phyloP scores from a whole-genome alignment of 2,888 invertebrate genomes.

The Parnassius orleans region DNA sequence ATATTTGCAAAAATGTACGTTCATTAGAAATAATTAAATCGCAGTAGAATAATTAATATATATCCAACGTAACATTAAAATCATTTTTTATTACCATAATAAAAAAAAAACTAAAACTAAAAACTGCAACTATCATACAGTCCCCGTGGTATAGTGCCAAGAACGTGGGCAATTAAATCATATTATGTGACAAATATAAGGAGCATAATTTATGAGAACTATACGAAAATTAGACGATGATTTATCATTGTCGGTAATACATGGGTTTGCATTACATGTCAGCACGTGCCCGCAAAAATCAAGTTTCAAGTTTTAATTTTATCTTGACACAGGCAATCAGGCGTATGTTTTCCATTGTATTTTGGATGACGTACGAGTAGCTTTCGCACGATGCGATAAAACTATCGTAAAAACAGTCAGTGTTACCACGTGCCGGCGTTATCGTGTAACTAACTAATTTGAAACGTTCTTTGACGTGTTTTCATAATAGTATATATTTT shows the following conservation, averaged over 20 bases:
- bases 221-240: neutral
- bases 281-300: constrained; percentile 5
- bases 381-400: constrained; percentile 5
- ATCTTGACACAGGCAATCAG: constrained; percentile 9
- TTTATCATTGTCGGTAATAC: neutral
- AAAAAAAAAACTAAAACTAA: too few species aligned
- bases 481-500: neutral
- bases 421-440: constrained; percentile 7
- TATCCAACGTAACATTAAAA: too few species aligned
- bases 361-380: constrained; percentile 5
- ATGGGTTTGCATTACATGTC: neutral
- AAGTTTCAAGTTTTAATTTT: neutral
- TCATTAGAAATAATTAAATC: too few species aligned
- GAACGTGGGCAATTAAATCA: too few species aligned
- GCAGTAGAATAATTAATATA: too few species aligned
- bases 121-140: too few species aligned
- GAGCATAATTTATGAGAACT: too few species aligned
- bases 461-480: neutral
- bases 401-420: neutral
- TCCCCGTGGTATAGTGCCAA: too few species aligned
- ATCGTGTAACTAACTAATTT: neutral
- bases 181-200: too few species aligned
- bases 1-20: too few species aligned
- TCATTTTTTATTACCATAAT: too few species aligned
- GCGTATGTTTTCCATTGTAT: constrained; percentile 18